Base-by-base conservation (phyloP, 2,888 invertebrate species). In the Rhopalosiphum nymphaeae region DNA sequence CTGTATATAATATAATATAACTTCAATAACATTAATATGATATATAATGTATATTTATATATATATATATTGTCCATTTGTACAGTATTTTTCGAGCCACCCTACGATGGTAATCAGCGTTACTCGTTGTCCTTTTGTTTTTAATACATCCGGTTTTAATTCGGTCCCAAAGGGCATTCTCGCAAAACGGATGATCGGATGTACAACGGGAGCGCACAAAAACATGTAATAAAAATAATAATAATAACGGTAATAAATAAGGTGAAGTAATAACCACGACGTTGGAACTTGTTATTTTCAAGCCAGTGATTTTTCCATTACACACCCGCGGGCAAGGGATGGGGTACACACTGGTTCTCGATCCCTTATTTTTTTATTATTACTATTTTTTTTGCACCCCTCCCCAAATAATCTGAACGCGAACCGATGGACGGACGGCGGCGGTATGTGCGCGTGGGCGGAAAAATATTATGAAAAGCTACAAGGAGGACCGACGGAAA, bases 301-400 rank as follows among this genome's bases (percentile, higher is more conserved):
- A 94, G 85, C 90, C 94, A 94, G 90, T 91, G 94, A 94, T 87
- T 94, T 94, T 94, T 94, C 94, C 94, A 94, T 94, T 94, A 94
- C 85, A 46, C 90, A 49, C 90, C 89, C 56, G 56, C 42, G 2
- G 42, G 53, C 13, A 42, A 44, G 78, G 78, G 5, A 0, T 44
- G 44, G 85, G 42, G 44, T 44, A 85, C 42, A 16, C 89, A 46
- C n/a, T 53, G 88, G 53, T 56, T 42, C 56, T 44, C 67, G 42
- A 92, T 78, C 89, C 88, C 78, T 93, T 93, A 93, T 93, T 92
- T 92, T 91, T 53, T 61, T 88, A 49, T 92, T 36, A 53, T 44
- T 90, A 29, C 46, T 90, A 25, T 49, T 78, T 61, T 78, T 87
- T 61, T 67, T 67, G n/a, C 49, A 5, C 49, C 25, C 61, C 46